A percentile compares a stretch with the other conserved stretches of the same genome.
Evolutionary conservation across 2,797 vertebrate genomes (phyloP).

Genomic region (Triplophysa bombifrons): DNA sequence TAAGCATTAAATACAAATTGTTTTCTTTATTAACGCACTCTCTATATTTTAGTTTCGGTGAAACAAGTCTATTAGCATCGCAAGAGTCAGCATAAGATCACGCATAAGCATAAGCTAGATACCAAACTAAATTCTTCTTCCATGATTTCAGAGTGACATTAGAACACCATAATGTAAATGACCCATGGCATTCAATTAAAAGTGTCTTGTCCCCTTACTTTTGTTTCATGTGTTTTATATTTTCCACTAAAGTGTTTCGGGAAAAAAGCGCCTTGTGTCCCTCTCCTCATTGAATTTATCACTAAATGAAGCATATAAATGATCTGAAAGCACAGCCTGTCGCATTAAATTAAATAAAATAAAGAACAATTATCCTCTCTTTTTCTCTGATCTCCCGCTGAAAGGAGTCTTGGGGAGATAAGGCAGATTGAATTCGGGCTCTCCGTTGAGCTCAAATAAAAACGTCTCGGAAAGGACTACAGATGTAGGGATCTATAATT

Average conservation of each 20-base stretch:
- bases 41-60: not conserved
- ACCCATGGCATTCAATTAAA: constrained; percentile 78
- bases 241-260: constrained; percentile 69
- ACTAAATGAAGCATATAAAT: constrained; percentile 88
- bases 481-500: constrained; percentile 78
- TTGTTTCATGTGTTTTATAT: constrained; percentile 67
- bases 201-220: constrained; percentile 61
- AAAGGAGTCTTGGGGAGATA: constrained; percentile 81
- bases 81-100: constrained; percentile 62
- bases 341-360: constrained; percentile 85
- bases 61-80: constrained; percentile 59
- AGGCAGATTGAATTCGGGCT: constrained; percentile 77
- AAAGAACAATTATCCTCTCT: constrained; percentile 83
- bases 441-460: constrained; percentile 77
- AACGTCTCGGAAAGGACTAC: constrained; percentile 68
- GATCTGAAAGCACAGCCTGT: constrained; percentile 81
- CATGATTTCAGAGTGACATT: constrained; percentile 73
- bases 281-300: constrained; percentile 78
- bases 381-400: constrained; percentile 80
- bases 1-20: too few species aligned
- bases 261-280: constrained; percentile 63
- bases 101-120: constrained; percentile 67
- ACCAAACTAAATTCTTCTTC: constrained; percentile 63
- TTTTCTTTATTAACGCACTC: too few species aligned
- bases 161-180: constrained; percentile 75